Percentiles rank a stretch among this genome's conserved stretches.
Evolutionary conservation across 2,888 invertebrate species (phyloP).

Genomic region (Fissipunctia ypsillon): DNA sequence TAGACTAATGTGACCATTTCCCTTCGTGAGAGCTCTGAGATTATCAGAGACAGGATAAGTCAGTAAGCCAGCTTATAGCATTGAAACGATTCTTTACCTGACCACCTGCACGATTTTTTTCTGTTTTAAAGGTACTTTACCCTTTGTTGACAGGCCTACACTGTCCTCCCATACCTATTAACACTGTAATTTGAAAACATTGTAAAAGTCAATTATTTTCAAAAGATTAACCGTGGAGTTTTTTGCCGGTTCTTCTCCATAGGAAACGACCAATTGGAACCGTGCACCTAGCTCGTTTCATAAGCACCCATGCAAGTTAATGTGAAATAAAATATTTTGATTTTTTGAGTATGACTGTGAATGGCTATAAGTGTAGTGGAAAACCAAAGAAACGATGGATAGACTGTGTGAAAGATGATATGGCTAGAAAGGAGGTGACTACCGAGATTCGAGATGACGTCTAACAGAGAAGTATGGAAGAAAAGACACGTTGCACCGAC

Average conservation of each 20-base stretch:
- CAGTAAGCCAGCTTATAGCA: slow-evolving; percentile 23
- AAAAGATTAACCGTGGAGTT: too few relatives aligned
- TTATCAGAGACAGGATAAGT: slow-evolving; percentile 31
- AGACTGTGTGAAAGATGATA: not conserved
- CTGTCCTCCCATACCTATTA: too few relatives aligned
- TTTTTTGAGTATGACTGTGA: too few relatives aligned
- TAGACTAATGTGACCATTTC: slow-evolving; percentile 29
- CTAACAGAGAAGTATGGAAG: not conserved
- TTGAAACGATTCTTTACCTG: slow-evolving; percentile 15
- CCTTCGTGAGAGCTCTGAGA: not conserved
- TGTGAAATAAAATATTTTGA: too few relatives aligned
- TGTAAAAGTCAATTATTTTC: too few relatives aligned
- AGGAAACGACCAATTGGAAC: too few relatives aligned
- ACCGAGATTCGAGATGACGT: not conserved
- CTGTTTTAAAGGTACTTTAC: not conserved
- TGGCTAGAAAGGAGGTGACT: not conserved
- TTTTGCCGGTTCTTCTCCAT: too few relatives aligned
- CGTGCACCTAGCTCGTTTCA: too few relatives aligned
- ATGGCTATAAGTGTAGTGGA: not conserved
- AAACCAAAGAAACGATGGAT: not conserved
- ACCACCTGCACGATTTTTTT: not conserved
- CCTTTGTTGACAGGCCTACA: too few relatives aligned
- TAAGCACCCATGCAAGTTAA: too few relatives aligned
- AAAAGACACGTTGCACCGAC: too few relatives aligned
- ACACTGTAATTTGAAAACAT: too few relatives aligned